Evolutionary conservation across 1,140 invertebrate species (phyloP).

Genomic region (Aphaenogaster floridana): DNA sequence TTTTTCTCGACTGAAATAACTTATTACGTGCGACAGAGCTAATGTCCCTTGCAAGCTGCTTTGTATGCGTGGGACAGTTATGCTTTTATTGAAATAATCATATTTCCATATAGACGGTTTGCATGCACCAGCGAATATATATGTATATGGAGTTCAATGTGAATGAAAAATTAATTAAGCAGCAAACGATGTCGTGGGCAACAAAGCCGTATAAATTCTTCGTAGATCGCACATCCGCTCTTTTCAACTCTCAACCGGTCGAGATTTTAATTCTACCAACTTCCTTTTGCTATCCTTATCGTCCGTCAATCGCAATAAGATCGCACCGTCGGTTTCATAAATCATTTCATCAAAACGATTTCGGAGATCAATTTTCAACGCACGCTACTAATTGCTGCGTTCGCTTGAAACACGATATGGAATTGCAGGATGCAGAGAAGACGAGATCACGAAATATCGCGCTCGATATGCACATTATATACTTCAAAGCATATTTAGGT

Average conservation of each 20-base stretch:
- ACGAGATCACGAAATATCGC: constrained; percentile 14
- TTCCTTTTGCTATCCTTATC: neutral
- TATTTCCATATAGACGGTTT: constrained; percentile 13
- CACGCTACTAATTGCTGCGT: constrained; percentile 58
- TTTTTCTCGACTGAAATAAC: neutral
- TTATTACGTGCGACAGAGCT: neutral
- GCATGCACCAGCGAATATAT: constrained; percentile 16
- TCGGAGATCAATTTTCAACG: constrained; percentile 52
- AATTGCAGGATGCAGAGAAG: constrained; percentile 4
- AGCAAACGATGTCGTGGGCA: neutral
- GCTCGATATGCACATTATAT: constrained; percentile 20
- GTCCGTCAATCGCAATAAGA: constrained; percentile 10
- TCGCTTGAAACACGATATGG: neutral
- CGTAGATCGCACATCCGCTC: constrained; percentile 13
- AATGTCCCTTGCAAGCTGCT: neutral
- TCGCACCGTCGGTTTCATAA: constrained; percentile 38
- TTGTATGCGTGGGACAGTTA: neutral
- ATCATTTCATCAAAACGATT: constrained; percentile 44
- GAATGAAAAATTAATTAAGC: constrained; percentile 70
- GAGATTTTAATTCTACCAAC: constrained; percentile 16
- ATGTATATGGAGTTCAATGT: constrained; percentile 17
- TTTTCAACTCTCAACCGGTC: neutral
- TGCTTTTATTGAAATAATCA: constrained; percentile 59
- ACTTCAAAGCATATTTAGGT: constrained; percentile 29
- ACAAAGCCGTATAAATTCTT: constrained; percentile 67